These are phyloP conservation scores for Nycticebus coucang DNA, from an alignment of 2,113 vertebrate genomes.

Conservation along the genomic window DNA sequence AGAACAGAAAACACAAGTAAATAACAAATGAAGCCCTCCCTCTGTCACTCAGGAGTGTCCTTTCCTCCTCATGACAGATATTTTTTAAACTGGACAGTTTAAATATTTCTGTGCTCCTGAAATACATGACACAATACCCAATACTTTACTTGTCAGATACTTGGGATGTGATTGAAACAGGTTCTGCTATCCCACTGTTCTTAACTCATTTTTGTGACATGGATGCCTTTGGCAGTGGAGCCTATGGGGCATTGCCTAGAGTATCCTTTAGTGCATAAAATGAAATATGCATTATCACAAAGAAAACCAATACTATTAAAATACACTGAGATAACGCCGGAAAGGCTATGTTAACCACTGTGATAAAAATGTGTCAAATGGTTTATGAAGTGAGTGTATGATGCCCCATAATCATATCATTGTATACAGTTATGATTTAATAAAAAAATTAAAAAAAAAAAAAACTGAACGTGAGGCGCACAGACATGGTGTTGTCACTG, in stretches of 20 bases:
- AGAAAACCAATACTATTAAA: background rate
- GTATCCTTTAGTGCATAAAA: background rate
- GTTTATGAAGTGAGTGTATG: no score
- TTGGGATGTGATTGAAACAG: background rate
- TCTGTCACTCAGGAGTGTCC: background rate
- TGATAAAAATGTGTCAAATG: no score
- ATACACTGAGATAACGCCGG: no score
- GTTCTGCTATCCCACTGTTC: background rate
- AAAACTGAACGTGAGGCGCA: background rate
- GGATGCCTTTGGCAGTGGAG: background rate
- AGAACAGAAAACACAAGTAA: background rate
- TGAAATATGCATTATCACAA: background rate
- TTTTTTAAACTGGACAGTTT: background rate
- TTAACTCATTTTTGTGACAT: background rate
- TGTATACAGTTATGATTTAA: no score
- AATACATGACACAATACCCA: background rate
- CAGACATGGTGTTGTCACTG: background rate
- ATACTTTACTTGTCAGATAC: background rate
- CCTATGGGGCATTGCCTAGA: background rate
- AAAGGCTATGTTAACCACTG: no score
- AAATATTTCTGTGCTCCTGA: background rate
- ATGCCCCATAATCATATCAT: no score
- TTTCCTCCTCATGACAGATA: background rate
- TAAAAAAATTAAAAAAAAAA: no score
- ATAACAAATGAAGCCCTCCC: background rate